Percentiles rank a stretch among this genome's conserved stretches.
Evolutionary conservation across 2,888 invertebrate species (phyloP).

Genomic region (Cephus pulcher): DNA sequence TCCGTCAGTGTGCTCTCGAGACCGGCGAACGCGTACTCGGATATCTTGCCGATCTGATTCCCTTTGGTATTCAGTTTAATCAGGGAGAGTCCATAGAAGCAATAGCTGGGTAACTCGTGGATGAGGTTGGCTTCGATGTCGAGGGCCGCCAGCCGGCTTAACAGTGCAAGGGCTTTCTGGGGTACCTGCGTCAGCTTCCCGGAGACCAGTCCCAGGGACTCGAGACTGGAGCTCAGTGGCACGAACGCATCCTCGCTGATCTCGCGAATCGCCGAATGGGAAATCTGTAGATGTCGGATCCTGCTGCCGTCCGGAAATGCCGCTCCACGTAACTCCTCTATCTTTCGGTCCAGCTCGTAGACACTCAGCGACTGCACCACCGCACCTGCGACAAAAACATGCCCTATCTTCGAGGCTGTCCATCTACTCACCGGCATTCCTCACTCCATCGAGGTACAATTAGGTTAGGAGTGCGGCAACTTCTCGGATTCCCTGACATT

Average conservation of each 20-base stretch:
- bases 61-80: slow-evolving; percentile 86
- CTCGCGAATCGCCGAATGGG: slow-evolving; percentile 73
- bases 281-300: slow-evolving; percentile 82
- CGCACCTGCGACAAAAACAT: slow-evolving; percentile 43
- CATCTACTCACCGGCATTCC: background rate
- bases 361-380: slow-evolving; percentile 86
- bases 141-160: slow-evolving; percentile 79
- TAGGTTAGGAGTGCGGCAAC: background rate
- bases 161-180: slow-evolving; percentile 79
- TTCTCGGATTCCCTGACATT: too few relatives aligned
- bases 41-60: slow-evolving; percentile 83
- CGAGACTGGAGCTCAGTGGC: slow-evolving; percentile 67
- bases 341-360: slow-evolving; percentile 87
- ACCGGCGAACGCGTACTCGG: slow-evolving; percentile 86
- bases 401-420: background rate
- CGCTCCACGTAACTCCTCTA: slow-evolving; percentile 79
- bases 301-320: slow-evolving; percentile 79
- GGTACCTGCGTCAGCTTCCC: slow-evolving; percentile 81
- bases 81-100: slow-evolving; percentile 88
- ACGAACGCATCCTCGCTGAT: slow-evolving; percentile 62
- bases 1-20: slow-evolving; percentile 83
- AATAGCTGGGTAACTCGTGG: slow-evolving; percentile 84
- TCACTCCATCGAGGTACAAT: background rate
- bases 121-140: slow-evolving; percentile 89
- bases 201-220: slow-evolving; percentile 82